These are phyloP conservation scores for Gryllus longicercus DNA, from an alignment of 2,888 invertebrate genomes.

Conservation along the genomic window DNA sequence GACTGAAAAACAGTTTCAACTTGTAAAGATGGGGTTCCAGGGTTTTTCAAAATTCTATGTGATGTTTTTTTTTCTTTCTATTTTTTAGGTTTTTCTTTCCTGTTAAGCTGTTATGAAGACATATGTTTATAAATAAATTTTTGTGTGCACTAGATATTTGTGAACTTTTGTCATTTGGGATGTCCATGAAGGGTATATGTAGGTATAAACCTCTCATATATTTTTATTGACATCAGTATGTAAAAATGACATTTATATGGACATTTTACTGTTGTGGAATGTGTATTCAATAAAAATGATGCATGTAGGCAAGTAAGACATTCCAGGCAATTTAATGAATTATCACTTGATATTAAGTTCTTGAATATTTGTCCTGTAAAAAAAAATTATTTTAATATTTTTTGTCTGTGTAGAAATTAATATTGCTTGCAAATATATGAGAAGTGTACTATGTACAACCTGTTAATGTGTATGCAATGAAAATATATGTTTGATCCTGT, in stretches of 20 bases:
- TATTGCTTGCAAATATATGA: neutral
- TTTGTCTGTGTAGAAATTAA: neutral
- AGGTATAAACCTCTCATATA: neutral
- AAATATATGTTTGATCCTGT: slow-evolving; percentile 8
- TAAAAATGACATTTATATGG: slow-evolving; percentile 3
- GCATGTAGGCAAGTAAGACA: neutral
- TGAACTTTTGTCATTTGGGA: neutral
- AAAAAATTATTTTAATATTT: neutral
- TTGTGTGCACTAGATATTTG: neutral
- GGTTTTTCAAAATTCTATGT: neutral
- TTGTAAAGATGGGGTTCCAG: neutral
- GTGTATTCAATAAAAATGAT: neutral
- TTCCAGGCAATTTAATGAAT: neutral
- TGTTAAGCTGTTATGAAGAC: neutral
- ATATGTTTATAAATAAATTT: neutral
- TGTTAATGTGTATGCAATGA: neutral
- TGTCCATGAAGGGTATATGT: neutral
- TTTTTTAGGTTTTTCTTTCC: neutral
- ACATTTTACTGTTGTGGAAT: slow-evolving; percentile 9
- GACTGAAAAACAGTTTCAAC: too few relatives aligned
- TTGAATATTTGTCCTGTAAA: neutral
- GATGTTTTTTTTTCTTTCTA: neutral
- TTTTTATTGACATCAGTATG: neutral
- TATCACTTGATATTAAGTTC: slow-evolving; percentile 4
- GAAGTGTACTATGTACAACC: neutral